These are phyloP conservation scores for Habropoda laboriosa DNA, from an alignment of 1,140 invertebrate genomes.

Conservation along the genomic window DNA sequence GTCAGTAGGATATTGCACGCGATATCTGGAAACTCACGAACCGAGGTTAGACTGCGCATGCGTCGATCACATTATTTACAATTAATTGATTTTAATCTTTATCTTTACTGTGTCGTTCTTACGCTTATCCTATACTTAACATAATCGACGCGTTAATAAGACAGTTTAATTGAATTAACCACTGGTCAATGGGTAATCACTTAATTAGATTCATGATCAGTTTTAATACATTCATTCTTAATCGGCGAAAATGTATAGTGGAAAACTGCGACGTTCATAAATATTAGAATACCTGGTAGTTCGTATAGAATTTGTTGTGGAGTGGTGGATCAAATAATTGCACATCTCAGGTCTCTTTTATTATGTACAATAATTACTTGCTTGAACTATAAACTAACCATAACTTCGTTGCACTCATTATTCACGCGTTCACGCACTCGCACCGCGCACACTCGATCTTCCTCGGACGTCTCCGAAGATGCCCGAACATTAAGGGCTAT, in stretches of 20 bases:
- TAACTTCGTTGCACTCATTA: no score
- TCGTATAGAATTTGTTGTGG: no score
- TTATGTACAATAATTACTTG: no score
- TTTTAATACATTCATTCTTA: background rate
- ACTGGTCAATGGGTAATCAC: background rate
- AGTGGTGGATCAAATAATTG: no score
- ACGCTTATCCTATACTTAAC: background rate
- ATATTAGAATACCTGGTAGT: no score
- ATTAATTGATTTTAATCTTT: background rate
- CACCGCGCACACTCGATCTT: no score
- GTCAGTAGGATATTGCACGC: conserved; percentile 49
- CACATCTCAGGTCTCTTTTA: no score
- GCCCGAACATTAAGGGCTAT: no score
- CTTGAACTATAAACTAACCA: no score
- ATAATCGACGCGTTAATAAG: background rate
- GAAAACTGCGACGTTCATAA: no score
- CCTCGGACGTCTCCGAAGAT: no score
- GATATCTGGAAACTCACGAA: conserved; percentile 46
- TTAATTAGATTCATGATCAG: background rate
- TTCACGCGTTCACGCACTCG: no score
- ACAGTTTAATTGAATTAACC: background rate
- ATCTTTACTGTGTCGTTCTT: background rate
- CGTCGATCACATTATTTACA: background rate
- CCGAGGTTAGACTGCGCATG: background rate
- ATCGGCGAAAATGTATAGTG: background rate